A percentile compares a stretch with the other conserved stretches of the same genome.
Evolutionary conservation across 2,113 vertebrate genomes (phyloP).

Genomic region (Callospermophilus lateralis): DNA sequence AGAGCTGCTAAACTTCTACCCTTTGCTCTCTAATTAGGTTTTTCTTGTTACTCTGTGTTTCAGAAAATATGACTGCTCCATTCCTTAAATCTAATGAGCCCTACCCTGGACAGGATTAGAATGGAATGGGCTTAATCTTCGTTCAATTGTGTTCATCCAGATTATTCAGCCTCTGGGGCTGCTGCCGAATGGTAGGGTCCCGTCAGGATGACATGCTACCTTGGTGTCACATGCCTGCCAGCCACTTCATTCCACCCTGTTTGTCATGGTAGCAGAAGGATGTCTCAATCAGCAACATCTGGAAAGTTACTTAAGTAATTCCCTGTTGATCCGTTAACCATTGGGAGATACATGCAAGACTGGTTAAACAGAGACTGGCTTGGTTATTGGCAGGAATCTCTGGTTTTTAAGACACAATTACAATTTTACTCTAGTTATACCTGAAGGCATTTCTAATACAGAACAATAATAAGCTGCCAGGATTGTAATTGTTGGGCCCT

Average conservation of each 20-base stretch:
- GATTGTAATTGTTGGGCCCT: neutral
- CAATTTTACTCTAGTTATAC: conserved; percentile 27
- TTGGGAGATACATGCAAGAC: conserved; percentile 66
- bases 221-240: conserved; percentile 73
- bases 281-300: conserved; percentile 87
- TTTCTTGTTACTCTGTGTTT: conserved; percentile 86
- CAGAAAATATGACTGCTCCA: conserved; percentile 82
- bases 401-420: conserved; percentile 78
- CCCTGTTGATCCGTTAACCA: conserved; percentile 84
- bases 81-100: conserved; percentile 82
- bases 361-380: conserved; percentile 77
- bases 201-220: conserved; percentile 74
- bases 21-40: conserved; percentile 86
- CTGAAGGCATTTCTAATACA: conserved; percentile 54
- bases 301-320: conserved; percentile 81
- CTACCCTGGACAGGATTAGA: conserved; percentile 82
- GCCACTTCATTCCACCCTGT: conserved; percentile 86
- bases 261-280: conserved; percentile 86
- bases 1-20: conserved; percentile 83
- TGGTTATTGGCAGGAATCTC: conserved; percentile 78
- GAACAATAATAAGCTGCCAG: conserved; percentile 76
- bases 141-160: conserved; percentile 74
- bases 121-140: conserved; percentile 82
- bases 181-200: conserved; percentile 77
- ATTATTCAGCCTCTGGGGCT: conserved; percentile 81